Conservation (phyloP, 2,888 invertebrate species). For the Drosophila antonietae region DNA sequence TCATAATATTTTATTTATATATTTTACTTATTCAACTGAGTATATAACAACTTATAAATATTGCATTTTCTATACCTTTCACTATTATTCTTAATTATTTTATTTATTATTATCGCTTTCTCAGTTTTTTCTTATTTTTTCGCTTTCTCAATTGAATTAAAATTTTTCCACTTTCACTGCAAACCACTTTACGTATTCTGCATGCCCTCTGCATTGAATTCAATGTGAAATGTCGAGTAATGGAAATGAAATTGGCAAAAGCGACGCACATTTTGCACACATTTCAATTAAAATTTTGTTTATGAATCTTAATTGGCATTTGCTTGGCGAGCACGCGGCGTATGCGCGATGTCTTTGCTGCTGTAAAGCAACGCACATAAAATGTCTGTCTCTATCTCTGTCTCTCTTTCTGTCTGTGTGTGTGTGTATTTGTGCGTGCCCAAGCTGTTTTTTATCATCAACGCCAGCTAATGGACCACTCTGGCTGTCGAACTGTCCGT, state of each 20-base stretch:
- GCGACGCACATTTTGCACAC: slow-evolving; percentile 46
- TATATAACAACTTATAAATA: no score
- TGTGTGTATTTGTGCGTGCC: slow-evolving; percentile 10
- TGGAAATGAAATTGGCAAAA: slow-evolving; percentile 25
- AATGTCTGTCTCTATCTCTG: not conserved
- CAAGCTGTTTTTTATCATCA: slow-evolving; percentile 76
- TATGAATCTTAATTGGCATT: slow-evolving; percentile 66
- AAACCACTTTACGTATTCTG: not conserved
- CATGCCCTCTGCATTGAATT: not conserved
- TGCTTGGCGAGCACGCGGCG: slow-evolving; percentile 57
- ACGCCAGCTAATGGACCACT: slow-evolving; percentile 60
- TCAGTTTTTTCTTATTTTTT: not conserved
- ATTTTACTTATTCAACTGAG: not conserved
- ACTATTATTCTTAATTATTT: no score
- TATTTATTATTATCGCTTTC: not conserved
- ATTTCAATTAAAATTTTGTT: slow-evolving; percentile 58
- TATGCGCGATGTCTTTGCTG: slow-evolving; percentile 68
- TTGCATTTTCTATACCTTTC: no score
- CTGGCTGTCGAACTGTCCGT: slow-evolving; percentile 16
- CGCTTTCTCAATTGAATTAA: not conserved
- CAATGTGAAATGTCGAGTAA: slow-evolving; percentile 20
- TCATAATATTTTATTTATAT: not conserved
- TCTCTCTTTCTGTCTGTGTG: not conserved
- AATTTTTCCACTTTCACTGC: not conserved
- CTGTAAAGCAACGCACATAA: slow-evolving; percentile 46